These are phyloP conservation scores for Hormaphis cornu DNA, from an alignment of 1,140 invertebrate genomes.

Conservation along the genomic window DNA sequence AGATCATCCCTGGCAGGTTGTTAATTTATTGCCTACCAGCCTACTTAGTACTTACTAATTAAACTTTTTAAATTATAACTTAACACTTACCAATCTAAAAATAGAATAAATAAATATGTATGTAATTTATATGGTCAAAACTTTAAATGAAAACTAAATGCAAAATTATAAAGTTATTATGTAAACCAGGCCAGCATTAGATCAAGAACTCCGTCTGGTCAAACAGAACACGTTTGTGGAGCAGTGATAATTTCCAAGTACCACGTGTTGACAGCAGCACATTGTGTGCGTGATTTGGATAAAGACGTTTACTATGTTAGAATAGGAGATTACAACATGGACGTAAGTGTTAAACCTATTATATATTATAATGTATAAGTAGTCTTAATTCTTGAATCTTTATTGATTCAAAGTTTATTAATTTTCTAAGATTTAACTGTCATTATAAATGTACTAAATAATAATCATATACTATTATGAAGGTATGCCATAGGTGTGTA, in stretches of 20 bases:
- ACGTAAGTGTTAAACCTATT: constrained; percentile 48
- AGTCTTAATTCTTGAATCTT: too few species aligned
- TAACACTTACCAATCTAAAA: too few species aligned
- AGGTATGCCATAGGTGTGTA: too few species aligned
- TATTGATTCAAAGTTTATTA: too few species aligned
- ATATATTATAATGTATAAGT: too few species aligned
- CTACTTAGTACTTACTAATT: not conserved
- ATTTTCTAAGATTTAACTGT: too few species aligned
- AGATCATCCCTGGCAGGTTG: constrained; percentile 70
- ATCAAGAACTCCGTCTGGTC: constrained; percentile 40
- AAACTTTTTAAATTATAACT: not conserved
- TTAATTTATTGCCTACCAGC: not conserved
- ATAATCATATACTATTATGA: too few species aligned
- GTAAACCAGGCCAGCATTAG: constrained; percentile 66
- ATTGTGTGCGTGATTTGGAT: constrained; percentile 60
- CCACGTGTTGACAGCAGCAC: constrained; percentile 68
- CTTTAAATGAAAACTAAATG: too few species aligned
- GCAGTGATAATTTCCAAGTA: constrained; percentile 59
- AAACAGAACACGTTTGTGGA: constrained; percentile 62
- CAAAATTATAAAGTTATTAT: too few species aligned
- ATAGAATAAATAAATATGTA: too few species aligned
- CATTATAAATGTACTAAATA: too few species aligned
- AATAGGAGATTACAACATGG: constrained; percentile 61
- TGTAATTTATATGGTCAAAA: too few species aligned
- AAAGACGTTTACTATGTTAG: constrained; percentile 58